Percentiles rank a stretch among this genome's conserved stretches.
These are phyloP conservation scores for Epistrophe grossulariae DNA, from an alignment of 2,888 invertebrate genomes.

Conservation along the genomic window DNA sequence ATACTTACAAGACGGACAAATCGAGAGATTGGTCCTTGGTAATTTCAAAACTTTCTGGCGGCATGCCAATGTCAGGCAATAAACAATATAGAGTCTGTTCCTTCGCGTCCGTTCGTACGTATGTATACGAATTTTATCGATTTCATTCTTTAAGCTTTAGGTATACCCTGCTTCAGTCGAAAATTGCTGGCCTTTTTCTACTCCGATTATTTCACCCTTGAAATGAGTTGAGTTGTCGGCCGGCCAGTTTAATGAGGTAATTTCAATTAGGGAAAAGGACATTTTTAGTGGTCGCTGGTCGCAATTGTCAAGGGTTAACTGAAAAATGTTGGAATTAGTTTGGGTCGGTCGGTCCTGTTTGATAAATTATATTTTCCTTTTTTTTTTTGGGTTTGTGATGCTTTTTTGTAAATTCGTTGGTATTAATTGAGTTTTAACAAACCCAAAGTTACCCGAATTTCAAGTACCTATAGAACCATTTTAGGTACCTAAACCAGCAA, in stretches of 20 bases:
- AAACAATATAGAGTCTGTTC: constrained; percentile 44
- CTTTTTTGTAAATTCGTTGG: constrained; percentile 48
- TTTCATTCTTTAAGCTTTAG: constrained; percentile 55
- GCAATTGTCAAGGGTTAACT: constrained; percentile 62
- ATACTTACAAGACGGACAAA: constrained; percentile 31
- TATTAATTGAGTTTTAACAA: constrained; percentile 72
- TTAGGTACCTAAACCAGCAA: background rate
- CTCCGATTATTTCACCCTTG: constrained; percentile 71
- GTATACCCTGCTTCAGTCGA: constrained; percentile 6
- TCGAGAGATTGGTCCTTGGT: constrained; percentile 15
- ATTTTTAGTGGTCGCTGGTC: constrained; percentile 63
- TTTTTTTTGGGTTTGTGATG: constrained; percentile 32
- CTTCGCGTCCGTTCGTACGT: constrained; percentile 13
- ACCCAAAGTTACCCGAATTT: constrained; percentile 33
- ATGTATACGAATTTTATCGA: constrained; percentile 54
- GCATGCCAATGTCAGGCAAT: constrained; percentile 71
- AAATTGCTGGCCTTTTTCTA: constrained; percentile 66
- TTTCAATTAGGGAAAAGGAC: constrained; percentile 74
- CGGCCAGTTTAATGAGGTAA: constrained; percentile 71
- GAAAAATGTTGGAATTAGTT: constrained; percentile 73
- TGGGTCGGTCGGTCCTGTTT: constrained; percentile 69
- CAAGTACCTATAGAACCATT: constrained; percentile 24
- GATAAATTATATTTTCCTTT: constrained; percentile 66
- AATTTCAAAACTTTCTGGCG: constrained; percentile 65
- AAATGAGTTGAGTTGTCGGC: constrained; percentile 69